phyloP scores from a whole-genome alignment of 2,797 vertebrate species.

The Pseudochromis fuscus region DNA sequence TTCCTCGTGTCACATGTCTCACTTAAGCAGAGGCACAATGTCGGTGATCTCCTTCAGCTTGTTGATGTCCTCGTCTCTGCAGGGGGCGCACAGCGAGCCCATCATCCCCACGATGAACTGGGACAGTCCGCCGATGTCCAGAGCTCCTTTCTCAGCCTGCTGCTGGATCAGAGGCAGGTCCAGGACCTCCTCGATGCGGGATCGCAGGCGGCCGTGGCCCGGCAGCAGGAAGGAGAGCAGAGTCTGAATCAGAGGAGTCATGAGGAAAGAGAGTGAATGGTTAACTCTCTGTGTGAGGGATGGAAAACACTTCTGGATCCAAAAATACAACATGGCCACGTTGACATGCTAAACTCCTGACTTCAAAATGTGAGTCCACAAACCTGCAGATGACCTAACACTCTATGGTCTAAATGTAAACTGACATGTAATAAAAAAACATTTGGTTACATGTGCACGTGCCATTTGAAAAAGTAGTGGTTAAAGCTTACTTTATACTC shows the following conservation, averaged over 20 bases:
- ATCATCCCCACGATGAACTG: conserved; percentile 94
- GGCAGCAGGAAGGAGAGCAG: conserved; percentile 93
- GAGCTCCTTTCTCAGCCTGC: conserved; percentile 92
- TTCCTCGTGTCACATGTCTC: conserved; percentile 49
- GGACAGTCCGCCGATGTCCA: conserved; percentile 91
- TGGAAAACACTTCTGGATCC: too few species aligned
- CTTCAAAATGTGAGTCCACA: too few species aligned
- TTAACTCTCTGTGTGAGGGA: too few species aligned
- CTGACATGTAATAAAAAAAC: too few species aligned
- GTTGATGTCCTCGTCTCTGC: conserved; percentile 90
- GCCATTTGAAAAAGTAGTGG: too few species aligned
- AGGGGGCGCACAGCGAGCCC: conserved; percentile 94
- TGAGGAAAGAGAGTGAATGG: too few species aligned
- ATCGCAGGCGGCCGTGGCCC: conserved; percentile 89
- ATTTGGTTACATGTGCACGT: too few species aligned
- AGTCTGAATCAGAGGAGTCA: conserved; percentile 76
- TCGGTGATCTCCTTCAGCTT: conserved; percentile 90
- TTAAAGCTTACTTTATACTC: too few species aligned
- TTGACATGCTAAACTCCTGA: too few species aligned
- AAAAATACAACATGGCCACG: too few species aligned
- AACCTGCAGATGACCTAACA: too few species aligned
- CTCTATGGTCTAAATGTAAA: too few species aligned
- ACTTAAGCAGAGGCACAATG: conserved; percentile 94
- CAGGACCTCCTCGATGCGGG: conserved; percentile 91
- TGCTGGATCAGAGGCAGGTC: conserved; percentile 95